phyloP scores from a whole-genome alignment of 2,113 vertebrate genomes.

The Hirundichthys speculiger region DNA sequence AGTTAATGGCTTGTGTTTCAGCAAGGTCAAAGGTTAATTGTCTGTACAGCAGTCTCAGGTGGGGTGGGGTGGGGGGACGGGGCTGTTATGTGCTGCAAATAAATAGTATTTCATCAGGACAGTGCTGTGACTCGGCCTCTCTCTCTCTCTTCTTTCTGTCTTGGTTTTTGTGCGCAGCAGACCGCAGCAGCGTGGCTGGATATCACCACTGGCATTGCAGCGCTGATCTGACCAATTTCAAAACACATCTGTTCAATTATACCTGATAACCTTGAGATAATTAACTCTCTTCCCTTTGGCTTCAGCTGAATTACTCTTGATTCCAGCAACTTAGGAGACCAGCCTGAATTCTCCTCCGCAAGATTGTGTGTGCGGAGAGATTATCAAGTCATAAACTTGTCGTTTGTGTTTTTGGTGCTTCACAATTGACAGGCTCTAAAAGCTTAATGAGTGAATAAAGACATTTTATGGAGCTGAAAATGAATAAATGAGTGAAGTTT shows the following conservation, averaged over 20 bases:
- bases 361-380: conserved; percentile 41
- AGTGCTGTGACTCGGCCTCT: conserved; percentile 7
- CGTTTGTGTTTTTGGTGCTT: conserved; percentile 28
- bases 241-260: conserved; percentile 75
- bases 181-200: conserved; percentile 42
- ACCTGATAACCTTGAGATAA: conserved; percentile 70
- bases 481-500: conserved; percentile 26
- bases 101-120: conserved; percentile 38
- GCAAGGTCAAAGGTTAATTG: conserved; percentile 66
- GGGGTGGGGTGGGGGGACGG: conserved; percentile 3
- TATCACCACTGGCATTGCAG: conserved; percentile 57
- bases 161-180: conserved; percentile 34
- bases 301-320: conserved; percentile 65
- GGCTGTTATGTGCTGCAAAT: conserved; percentile 30
- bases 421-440: conserved; percentile 12
- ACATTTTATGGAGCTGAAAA: conserved; percentile 37
- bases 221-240: conserved; percentile 63
- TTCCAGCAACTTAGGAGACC: conserved; percentile 43
- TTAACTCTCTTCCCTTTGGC: conserved; percentile 70
- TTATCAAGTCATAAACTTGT: conserved; percentile 54
- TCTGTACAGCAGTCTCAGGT: conserved; percentile 48
- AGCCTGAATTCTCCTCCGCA: conserved; percentile 40
- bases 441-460: conserved; percentile 40
- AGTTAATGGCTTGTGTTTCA: conserved; percentile 37
- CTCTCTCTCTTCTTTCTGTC: conserved; percentile 3